Percentiles rank a stretch among this genome's conserved stretches.
phyloP scores from a whole-genome alignment of 2,113 vertebrate genomes.

The Dicentrarchus labrax region DNA sequence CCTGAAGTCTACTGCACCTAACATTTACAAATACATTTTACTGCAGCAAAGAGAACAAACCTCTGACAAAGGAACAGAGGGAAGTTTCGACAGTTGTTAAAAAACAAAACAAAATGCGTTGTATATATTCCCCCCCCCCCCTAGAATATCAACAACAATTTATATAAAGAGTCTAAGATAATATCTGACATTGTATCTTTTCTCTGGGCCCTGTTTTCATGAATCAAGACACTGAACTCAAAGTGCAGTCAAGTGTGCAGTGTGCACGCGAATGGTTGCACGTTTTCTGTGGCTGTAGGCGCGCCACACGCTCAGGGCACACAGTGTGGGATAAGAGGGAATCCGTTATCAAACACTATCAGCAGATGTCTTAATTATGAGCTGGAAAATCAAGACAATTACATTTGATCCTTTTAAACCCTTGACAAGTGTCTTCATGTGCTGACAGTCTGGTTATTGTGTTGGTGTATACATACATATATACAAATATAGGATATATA shows the following conservation, averaged over 20 bases:
- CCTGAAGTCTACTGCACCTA: conserved; percentile 27
- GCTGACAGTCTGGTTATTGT: background rate
- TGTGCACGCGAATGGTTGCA: background rate
- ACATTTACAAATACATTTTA: conserved; percentile 51
- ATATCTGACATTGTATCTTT: conserved; percentile 11
- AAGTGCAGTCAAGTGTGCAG: conserved; percentile 23
- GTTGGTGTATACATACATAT: no score
- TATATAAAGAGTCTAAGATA: conserved; percentile 4
- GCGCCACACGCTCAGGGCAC: no score
- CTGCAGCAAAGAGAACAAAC: conserved; percentile 4
- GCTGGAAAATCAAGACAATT: background rate
- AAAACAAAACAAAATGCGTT: conserved; percentile 13
- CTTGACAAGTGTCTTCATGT: background rate
- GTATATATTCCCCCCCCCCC: background rate
- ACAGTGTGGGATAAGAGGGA: background rate
- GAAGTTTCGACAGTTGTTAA: background rate
- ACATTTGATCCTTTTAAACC: background rate
- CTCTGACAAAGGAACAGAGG: conserved; percentile 7
- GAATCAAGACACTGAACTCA: conserved; percentile 40
- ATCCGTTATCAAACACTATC: background rate
- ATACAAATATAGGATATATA: no score
- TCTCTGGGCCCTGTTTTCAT: conserved; percentile 18
- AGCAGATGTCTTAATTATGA: background rate
- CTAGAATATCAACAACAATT: conserved; percentile 19
- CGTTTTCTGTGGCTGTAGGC: background rate